phyloP scores from a whole-genome alignment of 2,888 invertebrate species.

The Lomographa bimaculata region DNA sequence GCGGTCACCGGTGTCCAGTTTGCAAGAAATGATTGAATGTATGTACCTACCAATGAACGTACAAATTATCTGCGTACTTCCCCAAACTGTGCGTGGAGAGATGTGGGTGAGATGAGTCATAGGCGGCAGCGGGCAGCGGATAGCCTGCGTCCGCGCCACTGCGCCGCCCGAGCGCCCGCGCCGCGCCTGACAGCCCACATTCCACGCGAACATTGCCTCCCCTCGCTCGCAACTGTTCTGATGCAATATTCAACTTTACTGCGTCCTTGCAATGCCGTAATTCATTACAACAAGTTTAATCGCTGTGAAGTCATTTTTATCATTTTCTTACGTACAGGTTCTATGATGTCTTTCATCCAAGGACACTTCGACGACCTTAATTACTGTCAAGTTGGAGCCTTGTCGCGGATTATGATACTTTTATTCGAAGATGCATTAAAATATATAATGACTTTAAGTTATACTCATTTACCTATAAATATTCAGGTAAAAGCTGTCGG shows the following conservation, averaged over 20 bases:
- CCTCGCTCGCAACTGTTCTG: conserved; percentile 69
- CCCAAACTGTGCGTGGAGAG: conserved; percentile 56
- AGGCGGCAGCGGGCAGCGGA: conserved; percentile 27
- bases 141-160: conserved; percentile 34
- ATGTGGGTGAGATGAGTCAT: conserved; percentile 63
- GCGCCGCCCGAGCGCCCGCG: conserved; percentile 1
- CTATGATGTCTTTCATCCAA: conserved; percentile 61
- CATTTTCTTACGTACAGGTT: conserved; percentile 65
- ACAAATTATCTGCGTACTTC: conserved; percentile 65
- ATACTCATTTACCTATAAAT: no score
- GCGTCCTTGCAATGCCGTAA: conserved; percentile 84
- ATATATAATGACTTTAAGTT: no score
- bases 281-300: conserved; percentile 79
- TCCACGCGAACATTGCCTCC: conserved; percentile 79
- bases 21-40: conserved; percentile 49
- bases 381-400: conserved; percentile 57
- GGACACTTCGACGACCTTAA: conserved; percentile 71
- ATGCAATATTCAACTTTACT: conserved; percentile 83
- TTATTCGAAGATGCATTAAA: conserved; percentile 35
- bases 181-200: conserved; percentile 53
- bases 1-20: conserved; percentile 42
- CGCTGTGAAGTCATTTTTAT: conserved; percentile 69
- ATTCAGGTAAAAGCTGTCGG: no score
- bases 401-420: conserved; percentile 50
- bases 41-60: no score